Evolutionary conservation across 1,140 invertebrate species (phyloP).

Genomic region (Andricus grossulariae): DNA sequence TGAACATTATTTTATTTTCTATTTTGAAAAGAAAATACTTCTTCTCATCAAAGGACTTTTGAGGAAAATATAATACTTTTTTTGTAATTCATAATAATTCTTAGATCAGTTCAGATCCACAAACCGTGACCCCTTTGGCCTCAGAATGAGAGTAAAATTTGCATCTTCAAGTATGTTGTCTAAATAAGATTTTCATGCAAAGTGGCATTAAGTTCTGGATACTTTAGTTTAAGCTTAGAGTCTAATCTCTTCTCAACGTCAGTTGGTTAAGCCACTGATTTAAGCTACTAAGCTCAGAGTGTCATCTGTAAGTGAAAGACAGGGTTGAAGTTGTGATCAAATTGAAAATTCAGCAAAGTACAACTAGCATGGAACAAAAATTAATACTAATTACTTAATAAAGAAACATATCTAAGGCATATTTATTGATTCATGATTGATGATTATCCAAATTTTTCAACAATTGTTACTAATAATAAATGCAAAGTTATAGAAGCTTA

Average conservation of each 20-base stretch:
- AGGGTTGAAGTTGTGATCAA: background rate
- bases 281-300: slow-evolving; percentile 5
- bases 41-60: background rate
- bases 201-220: slow-evolving; percentile 11
- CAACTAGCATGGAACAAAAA: background rate
- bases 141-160: slow-evolving; percentile 1
- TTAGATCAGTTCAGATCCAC: background rate
- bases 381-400: background rate
- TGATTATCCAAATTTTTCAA: no score
- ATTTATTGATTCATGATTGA: no score
- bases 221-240: slow-evolving; percentile 18
- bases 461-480: no score
- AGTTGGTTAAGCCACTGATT: slow-evolving; percentile 28
- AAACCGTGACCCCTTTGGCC: background rate
- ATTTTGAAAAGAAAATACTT: no score
- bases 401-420: no score
- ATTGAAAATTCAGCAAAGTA: background rate
- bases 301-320: background rate
- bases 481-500: no score
- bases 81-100: background rate
- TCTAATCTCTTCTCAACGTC: slow-evolving; percentile 12
- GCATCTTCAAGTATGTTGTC: slow-evolving; percentile 3
- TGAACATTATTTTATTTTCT: no score
- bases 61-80: background rate
- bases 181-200: slow-evolving; percentile 31